These are phyloP conservation scores for Euplexia lucipara DNA, from an alignment of 2,888 invertebrate species.

Conservation along the genomic window DNA sequence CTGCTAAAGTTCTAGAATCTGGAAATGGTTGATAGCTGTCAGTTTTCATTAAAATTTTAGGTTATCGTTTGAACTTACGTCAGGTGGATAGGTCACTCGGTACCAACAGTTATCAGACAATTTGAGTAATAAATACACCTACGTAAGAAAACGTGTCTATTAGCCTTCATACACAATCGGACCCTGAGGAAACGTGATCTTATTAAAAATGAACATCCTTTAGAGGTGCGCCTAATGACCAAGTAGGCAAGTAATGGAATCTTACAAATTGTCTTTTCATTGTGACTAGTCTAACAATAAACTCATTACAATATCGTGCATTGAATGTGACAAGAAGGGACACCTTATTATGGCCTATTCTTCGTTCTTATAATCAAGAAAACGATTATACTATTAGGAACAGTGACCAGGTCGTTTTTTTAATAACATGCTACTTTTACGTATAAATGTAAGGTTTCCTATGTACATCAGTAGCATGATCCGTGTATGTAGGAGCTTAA, in stretches of 20 bases:
- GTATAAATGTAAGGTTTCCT: not conserved
- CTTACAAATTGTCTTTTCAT: slow-evolving; percentile 11
- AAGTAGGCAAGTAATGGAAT: slow-evolving; percentile 4
- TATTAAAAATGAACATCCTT: slow-evolving; percentile 23
- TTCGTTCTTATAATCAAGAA: not conserved
- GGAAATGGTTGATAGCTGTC: too few species aligned
- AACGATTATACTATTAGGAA: slow-evolving; percentile 39
- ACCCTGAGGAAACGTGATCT: slow-evolving; percentile 46
- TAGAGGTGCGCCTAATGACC: slow-evolving; percentile 16
- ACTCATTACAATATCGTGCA: slow-evolving; percentile 8
- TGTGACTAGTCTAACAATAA: not conserved
- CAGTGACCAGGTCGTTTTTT: slow-evolving; percentile 46
- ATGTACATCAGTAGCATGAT: slow-evolving; percentile 7
- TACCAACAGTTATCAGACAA: slow-evolving; percentile 8
- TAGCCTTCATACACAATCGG: slow-evolving; percentile 4
- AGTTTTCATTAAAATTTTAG: too few species aligned
- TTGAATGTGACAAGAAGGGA: slow-evolving; percentile 9
- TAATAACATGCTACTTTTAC: slow-evolving; percentile 40
- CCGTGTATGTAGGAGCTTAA: slow-evolving; percentile 18
- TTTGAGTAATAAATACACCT: slow-evolving; percentile 2
- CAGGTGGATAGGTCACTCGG: not conserved
- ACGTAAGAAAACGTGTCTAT: slow-evolving; percentile 40
- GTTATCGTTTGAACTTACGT: too few species aligned
- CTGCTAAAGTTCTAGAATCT: too few species aligned
- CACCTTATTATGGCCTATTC: slow-evolving; percentile 16